Evolutionary conservation across 2,797 vertebrate species (phyloP).

Genomic region (Takifugu rubripes): DNA sequence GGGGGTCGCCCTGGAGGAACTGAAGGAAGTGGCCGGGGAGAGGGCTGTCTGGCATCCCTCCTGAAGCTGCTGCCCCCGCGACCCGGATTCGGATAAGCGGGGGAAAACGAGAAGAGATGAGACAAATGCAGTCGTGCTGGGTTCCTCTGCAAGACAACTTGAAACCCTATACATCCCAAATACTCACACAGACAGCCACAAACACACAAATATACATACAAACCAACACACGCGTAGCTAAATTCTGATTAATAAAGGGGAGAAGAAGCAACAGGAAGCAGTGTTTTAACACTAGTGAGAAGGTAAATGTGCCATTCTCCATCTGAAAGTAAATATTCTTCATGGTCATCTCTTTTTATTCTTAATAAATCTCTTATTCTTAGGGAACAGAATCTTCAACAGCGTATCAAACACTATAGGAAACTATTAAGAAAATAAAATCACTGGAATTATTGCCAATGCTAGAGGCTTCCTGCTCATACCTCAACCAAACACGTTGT

Average conservation of each 20-base stretch:
- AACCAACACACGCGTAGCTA: conserved; percentile 24
- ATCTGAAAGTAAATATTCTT: conserved; percentile 74
- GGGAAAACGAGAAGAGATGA: too few relatives aligned
- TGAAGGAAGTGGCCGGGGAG: too few relatives aligned
- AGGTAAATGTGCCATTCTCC: conserved; percentile 68
- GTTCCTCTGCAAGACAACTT: conserved; percentile 34
- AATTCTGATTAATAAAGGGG: conserved; percentile 74
- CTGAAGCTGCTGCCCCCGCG: too few relatives aligned
- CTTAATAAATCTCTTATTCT: conserved; percentile 11
- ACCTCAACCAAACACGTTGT: not conserved
- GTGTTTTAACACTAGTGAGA: conserved; percentile 76
- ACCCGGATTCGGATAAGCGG: too few relatives aligned
- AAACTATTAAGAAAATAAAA: conserved; percentile 49
- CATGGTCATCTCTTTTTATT: conserved; percentile 63
- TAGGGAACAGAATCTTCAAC: conserved; percentile 61
- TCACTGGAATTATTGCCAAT: conserved; percentile 36
- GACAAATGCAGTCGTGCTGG: conserved; percentile 26
- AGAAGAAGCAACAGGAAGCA: conserved; percentile 60
- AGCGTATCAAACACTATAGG: conserved; percentile 49
- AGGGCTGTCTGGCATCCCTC: too few relatives aligned
- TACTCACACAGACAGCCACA: conserved; percentile 28
- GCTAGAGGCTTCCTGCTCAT: conserved; percentile 50
- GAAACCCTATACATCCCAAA: conserved; percentile 21
- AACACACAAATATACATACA: conserved; percentile 6
- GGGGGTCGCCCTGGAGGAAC: too few relatives aligned